These are phyloP conservation scores for Phalloptychus januarius DNA, from an alignment of 2,797 vertebrate species.

Conservation along the genomic window DNA sequence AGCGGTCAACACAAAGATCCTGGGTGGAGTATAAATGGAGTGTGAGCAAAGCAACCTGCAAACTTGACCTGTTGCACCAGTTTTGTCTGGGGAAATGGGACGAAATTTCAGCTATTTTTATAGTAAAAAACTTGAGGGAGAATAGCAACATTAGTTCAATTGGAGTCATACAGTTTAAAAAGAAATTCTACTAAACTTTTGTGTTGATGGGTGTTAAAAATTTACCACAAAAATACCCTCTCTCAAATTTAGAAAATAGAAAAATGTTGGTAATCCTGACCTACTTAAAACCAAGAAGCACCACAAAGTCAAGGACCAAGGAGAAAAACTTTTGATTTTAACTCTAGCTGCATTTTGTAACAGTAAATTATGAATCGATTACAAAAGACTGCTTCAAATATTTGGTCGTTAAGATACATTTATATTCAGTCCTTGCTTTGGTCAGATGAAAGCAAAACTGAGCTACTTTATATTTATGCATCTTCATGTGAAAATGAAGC, in stretches of 20 bases:
- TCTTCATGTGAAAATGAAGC: too few relatives aligned
- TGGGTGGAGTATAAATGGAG: background rate
- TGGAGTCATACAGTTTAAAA: background rate
- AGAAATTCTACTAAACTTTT: background rate
- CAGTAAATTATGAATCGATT: background rate
- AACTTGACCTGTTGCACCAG: background rate
- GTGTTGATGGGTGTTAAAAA: background rate
- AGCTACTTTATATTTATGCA: too few relatives aligned
- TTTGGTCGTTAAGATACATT: background rate
- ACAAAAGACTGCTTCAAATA: background rate
- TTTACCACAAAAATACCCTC: background rate
- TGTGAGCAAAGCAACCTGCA: background rate
- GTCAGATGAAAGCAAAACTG: too few relatives aligned
- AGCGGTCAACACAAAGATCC: background rate
- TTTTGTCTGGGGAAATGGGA: background rate
- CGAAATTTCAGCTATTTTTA: background rate
- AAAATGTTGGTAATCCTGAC: background rate
- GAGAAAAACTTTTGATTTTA: background rate
- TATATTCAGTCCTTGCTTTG: too few relatives aligned
- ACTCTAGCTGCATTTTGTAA: background rate
- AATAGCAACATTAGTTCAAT: background rate
- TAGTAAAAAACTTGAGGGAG: background rate
- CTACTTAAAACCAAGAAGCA: background rate
- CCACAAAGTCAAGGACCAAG: background rate
- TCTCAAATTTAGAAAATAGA: background rate